Conservation (phyloP, 1,140 invertebrate species). For the Steinernema khuongi region DNA sequence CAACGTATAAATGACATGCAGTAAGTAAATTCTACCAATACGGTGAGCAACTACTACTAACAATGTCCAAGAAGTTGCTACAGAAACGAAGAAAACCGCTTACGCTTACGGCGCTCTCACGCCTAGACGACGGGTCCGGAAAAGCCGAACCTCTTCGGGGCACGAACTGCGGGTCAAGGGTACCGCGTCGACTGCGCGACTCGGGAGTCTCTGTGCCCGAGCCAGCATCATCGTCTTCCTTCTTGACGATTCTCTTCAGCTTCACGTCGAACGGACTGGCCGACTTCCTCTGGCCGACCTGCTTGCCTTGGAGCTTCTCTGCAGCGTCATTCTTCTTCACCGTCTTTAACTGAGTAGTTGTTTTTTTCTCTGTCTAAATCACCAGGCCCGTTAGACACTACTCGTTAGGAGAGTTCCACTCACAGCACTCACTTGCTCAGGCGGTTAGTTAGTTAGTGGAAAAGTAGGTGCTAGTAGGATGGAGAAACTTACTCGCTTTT, state of each 20-base stretch:
- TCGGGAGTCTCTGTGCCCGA: slow-evolving; percentile 26
- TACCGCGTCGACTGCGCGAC: slow-evolving; percentile 29
- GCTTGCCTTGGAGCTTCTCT: slow-evolving; percentile 30
- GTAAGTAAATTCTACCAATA: background rate
- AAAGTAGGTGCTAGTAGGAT: background rate
- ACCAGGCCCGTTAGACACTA: background rate
- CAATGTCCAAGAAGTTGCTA: background rate
- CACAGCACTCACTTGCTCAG: background rate
- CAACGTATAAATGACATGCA: background rate
- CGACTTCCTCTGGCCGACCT: slow-evolving; percentile 30
- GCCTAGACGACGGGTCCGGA: background rate
- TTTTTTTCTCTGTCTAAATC: slow-evolving; percentile 1
- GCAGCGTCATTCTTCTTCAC: slow-evolving; percentile 27
- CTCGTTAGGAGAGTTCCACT: background rate
- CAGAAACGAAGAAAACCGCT: background rate
- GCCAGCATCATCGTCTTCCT: slow-evolving; percentile 22
- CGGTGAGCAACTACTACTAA: background rate
- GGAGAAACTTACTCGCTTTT: background rate
- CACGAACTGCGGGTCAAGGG: slow-evolving; percentile 21
- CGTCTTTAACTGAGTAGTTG: background rate
- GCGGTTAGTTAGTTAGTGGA: background rate
- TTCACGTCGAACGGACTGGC: slow-evolving; percentile 24
- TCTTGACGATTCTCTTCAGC: slow-evolving; percentile 31
- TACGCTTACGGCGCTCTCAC: background rate
- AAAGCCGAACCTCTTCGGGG: background rate